These are phyloP conservation scores for Coelogynopora nodosa DNA, from an alignment of 2,888 invertebrate genomes.

Conservation along the genomic window DNA sequence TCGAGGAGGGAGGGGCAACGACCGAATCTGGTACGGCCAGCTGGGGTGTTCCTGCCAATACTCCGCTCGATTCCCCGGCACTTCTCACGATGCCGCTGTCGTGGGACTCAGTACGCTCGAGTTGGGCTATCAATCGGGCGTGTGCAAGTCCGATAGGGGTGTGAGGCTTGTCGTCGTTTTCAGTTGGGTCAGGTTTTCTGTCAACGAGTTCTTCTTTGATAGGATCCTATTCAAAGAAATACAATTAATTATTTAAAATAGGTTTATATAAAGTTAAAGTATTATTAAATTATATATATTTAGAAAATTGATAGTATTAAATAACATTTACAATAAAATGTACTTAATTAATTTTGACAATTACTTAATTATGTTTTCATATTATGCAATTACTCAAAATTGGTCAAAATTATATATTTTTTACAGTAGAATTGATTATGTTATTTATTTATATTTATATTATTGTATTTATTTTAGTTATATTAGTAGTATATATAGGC, in stretches of 20 bases:
- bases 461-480: too few species aligned
- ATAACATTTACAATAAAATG: too few species aligned
- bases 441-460: too few species aligned
- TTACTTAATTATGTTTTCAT: too few species aligned
- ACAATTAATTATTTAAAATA: not conserved
- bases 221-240: not conserved
- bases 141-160: not conserved
- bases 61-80: not conserved
- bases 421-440: too few species aligned
- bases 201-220: not conserved
- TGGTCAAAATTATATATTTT: too few species aligned
- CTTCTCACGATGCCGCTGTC: not conserved
- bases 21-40: not conserved
- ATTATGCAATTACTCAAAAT: too few species aligned
- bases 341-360: too few species aligned
- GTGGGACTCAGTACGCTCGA: not conserved
- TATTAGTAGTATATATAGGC: too few species aligned
- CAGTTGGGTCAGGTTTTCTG: not conserved
- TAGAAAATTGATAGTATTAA: too few species aligned
- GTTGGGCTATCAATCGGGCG: not conserved
- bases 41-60: not conserved
- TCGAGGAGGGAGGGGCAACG: not conserved
- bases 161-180: not conserved
- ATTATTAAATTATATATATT: too few species aligned
- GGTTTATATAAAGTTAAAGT: too few species aligned